phyloP scores from a whole-genome alignment of 2,888 invertebrate species.

The Eledone cirrhosa region DNA sequence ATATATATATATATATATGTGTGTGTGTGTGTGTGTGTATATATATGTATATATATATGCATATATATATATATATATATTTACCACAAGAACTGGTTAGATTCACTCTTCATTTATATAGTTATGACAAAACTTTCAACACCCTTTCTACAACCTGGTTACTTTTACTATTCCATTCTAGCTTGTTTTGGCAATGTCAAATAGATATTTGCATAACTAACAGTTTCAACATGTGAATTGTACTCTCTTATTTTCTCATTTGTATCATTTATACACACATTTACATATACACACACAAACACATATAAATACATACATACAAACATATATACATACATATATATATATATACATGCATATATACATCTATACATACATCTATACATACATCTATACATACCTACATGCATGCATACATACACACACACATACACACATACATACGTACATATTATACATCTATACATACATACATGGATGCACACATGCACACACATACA shows the following conservation, averaged over 20 bases:
- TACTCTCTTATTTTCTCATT: neutral
- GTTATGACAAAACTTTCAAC: no score
- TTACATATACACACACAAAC: neutral
- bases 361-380: neutral
- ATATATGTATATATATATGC: no score
- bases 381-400: neutral
- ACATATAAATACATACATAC: conserved; percentile 3
- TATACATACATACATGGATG: neutral
- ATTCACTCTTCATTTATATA: no score
- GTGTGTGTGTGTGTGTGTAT: no score
- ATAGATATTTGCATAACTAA: no score
- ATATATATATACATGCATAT: conserved; percentile 1
- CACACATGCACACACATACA: neutral
- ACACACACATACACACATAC: neutral
- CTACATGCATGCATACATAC: neutral
- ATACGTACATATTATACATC: neutral
- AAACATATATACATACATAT: conserved; percentile 1
- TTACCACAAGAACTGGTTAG: no score
- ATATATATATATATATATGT: no score
- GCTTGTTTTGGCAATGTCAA: no score
- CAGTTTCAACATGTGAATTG: no score
- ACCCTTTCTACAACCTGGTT: no score
- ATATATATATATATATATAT: no score
- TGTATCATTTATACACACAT: neutral
- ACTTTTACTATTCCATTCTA: no score